Evolutionary conservation across 1,140 invertebrate species (phyloP), one percentile per base, ranked within the genome.

Genomic region (Littorina saxatilis): DNA sequence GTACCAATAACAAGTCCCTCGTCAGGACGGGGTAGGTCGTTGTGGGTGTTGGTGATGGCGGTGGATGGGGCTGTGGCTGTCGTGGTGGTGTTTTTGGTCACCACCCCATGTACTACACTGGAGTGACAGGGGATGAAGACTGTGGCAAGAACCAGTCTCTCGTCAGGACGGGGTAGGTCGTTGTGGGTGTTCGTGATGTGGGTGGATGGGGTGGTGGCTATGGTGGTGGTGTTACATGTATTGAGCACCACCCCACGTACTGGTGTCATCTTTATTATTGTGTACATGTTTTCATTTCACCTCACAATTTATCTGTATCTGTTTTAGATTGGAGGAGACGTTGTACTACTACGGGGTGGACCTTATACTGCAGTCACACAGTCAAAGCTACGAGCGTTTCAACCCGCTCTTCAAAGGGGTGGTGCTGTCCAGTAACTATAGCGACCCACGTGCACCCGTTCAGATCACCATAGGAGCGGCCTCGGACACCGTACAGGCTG

Each of bases 71-170:
- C n/a, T n/a, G n/a, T n/a, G n/a, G n/a, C n/a, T n/a, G n/a, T n/a
- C n/a, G n/a, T n/a, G n/a, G n/a, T n/a, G n/a, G n/a, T n/a, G n/a
- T n/a, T n/a, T 96, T 95, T 91, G 98, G 97, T 27, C 98, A 99
- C 91, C 94, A 97, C 29, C 98, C 98, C 1, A 98, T 99, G 98
- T 99, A 99, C 91, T 99, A 98, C 91, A 98, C 97, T 82, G 97
- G 98, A 91, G 93, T 93, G 84, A 87, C 98, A 91, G 96, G 98
- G 90, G 90, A 93, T 5, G 96, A 98, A 89, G 98, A 99, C 92
- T 99, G 98, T 89, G 95, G 96, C 3, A 94, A 95, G 82, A 39
- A 82, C 47, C 81, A 84, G 20, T 91, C 90, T 1, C 77, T 80
- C 68, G 87, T 91, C 80, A 84, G 87, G 52, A 40, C 82, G 29